Evolutionary conservation across 2,113 vertebrate species (phyloP).

Genomic region (Tonatia bakeri): DNA sequence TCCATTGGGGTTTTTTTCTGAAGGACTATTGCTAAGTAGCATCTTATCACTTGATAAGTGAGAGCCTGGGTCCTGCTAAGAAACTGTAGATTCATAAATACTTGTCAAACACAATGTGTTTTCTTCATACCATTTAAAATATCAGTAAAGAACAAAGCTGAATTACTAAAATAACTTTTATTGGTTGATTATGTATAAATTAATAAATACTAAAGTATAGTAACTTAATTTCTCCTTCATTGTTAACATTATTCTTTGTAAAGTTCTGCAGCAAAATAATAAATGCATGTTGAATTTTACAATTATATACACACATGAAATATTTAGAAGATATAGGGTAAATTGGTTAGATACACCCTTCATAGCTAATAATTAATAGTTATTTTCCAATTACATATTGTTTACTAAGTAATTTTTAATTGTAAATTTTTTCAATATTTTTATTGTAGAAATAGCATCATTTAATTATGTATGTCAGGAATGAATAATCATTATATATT

Average conservation of each 20-base stretch:
- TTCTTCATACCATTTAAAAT: constrained; percentile 3
- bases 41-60: background rate
- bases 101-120: background rate
- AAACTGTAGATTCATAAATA: constrained; percentile 5
- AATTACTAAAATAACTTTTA: background rate
- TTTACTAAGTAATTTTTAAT: constrained; percentile 27
- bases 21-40: constrained; percentile 7
- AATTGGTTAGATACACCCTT: constrained; percentile 18
- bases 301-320: background rate
- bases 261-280: background rate
- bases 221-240: background rate
- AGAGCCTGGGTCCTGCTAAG: background rate
- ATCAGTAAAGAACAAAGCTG: background rate
- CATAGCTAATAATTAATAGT: constrained; percentile 16
- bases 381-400: background rate
- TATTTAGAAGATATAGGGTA: background rate
- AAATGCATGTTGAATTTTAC: constrained; percentile 19
- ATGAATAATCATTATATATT: background rate
- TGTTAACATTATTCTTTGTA: background rate
- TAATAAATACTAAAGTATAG: background rate
- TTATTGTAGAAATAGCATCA: background rate
- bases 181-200: background rate
- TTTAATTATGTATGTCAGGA: constrained; percentile 8
- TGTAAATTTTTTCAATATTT: background rate
- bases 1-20: background rate